Evolutionary conservation across 2,113 vertebrate species (phyloP).

Genomic region (Butorides virescens): DNA sequence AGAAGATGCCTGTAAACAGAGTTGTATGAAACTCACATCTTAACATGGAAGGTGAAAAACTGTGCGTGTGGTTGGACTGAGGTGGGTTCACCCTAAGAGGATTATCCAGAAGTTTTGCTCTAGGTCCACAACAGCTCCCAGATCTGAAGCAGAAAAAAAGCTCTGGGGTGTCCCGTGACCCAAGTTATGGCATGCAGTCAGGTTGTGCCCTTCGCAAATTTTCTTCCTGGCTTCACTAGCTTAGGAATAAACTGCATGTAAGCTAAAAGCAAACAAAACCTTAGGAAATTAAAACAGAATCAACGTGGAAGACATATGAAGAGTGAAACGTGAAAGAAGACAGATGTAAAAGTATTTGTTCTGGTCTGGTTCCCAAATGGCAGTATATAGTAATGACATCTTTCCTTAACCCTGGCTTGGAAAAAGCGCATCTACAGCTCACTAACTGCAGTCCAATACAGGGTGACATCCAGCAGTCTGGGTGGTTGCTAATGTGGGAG

Average conservation of each 20-base stretch:
- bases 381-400: not conserved
- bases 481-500: not conserved
- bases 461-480: not conserved
- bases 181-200: not conserved
- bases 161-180: not conserved
- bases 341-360: not conserved
- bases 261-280: not conserved
- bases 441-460: not conserved
- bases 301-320: not conserved
- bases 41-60: not conserved
- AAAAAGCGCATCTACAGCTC: not conserved
- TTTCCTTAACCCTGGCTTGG: constrained; percentile 18
- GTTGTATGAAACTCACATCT: not conserved
- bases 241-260: not conserved
- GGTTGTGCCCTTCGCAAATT: not conserved
- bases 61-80: accelerated
- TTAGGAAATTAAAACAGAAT: not conserved
- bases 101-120: not conserved
- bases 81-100: not conserved
- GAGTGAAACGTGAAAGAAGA: not conserved
- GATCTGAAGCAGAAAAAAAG: not conserved
- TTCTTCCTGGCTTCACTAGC: not conserved
- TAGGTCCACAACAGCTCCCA: not conserved
- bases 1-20: not conserved
- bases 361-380: constrained; percentile 10